Evolutionary conservation across 2,888 invertebrate species (phyloP), one percentile per base, ranked within the genome.

Genomic region (Copidosoma aretas): DNA sequence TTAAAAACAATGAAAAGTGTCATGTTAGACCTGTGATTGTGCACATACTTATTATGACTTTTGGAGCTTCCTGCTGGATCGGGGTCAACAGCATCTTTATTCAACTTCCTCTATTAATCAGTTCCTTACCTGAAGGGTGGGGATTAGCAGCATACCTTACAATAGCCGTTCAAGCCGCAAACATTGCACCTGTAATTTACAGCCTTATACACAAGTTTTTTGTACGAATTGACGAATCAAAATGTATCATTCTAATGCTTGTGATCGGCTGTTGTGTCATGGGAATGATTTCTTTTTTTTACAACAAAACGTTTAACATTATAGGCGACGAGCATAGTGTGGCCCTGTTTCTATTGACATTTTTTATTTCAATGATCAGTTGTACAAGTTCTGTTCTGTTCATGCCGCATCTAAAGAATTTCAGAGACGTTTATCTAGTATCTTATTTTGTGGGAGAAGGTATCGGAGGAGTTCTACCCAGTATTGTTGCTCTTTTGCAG

Each of bases 341-440:
- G 4, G 84, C 87, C 0, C 86, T 91, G 71, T 87, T 93, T 24
- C 75, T 87, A 43, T 83, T 93, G 15, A 89, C 90, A 4, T 90
- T 91, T 80, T 88, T 88, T 77, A 86, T 90, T 70, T 89, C 91
- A 15, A 82, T 91, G 39, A 91, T 93, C n/a, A 93, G 94, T 72
- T 93, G 94, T 81, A 93, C 93, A 21, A 93, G 93, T 74, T 93
- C 94, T 0, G 93, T 95, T 67, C 86, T 94, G 15, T 95, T 93
- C 80, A 90, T 95, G 84, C 95, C 95, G 8, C 94, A 91, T 82
- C 90, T 95, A 88, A 89, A 90, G 41, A 86, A 90, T 75, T 93
- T 91, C 80, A 87, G 88, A 63, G 89, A 90, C 67, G 86, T 89
- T 60, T 95, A 94, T 80, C 86, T 95, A 74, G 89, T 91, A 1